Percentiles rank a stretch among this genome's conserved stretches.
Evolutionary conservation across 2,113 vertebrate genomes (phyloP).

Genomic region (Heliornis fulica): DNA sequence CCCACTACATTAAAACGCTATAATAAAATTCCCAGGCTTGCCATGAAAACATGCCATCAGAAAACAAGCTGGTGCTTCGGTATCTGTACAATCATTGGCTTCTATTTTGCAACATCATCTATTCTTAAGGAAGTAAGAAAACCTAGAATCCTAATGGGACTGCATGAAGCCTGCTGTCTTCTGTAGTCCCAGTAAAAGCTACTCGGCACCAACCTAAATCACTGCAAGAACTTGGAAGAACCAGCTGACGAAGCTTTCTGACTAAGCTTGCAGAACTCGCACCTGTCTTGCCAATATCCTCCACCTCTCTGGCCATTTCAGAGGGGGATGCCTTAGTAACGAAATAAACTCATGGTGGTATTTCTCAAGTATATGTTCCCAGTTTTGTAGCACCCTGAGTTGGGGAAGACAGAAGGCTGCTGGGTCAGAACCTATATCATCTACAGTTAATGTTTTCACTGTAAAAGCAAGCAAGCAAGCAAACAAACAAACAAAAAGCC

Average conservation of each 20-base stretch:
- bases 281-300: neutral
- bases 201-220: neutral
- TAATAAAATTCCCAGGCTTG: neutral
- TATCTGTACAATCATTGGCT: neutral
- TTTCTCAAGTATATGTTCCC: neutral
- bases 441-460: neutral
- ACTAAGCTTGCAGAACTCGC: neutral
- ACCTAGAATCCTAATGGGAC: neutral
- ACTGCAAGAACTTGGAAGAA: neutral
- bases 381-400: neutral
- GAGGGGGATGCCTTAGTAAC: neutral
- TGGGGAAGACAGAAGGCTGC: neutral
- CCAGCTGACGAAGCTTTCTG: neutral
- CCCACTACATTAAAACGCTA: neutral
- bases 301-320: neutral
- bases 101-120: neutral
- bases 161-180: neutral
- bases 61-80: neutral
- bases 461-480: neutral
- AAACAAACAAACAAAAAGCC: no score
- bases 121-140: neutral
- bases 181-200: neutral
- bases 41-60: neutral
- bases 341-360: neutral
- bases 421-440: neutral